A percentile compares a stretch with the other conserved stretches of the same genome.
Evolutionary conservation across 2,888 invertebrate species (phyloP).

Genomic region (Smittia sp.): DNA sequence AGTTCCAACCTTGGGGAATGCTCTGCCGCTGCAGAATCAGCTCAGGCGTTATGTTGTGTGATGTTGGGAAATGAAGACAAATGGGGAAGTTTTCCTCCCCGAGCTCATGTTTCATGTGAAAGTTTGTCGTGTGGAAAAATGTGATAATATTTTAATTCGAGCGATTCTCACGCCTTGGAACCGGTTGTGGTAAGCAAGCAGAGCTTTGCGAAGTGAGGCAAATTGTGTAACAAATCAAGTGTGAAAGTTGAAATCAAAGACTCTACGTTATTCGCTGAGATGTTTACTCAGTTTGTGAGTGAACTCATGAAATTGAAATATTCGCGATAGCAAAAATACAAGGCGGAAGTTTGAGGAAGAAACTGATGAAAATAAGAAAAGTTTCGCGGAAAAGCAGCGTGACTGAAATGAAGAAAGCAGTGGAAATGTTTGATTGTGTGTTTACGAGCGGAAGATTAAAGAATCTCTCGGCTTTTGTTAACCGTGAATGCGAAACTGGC

Average conservation of each 20-base stretch:
- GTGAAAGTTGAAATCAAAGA: too few species aligned
- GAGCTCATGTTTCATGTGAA: slow-evolving; percentile 9
- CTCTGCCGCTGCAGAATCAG: not conserved
- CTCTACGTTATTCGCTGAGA: too few species aligned
- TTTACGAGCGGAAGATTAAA: slow-evolving; percentile 41
- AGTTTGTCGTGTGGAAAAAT: slow-evolving; percentile 15
- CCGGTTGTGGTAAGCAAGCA: not conserved
- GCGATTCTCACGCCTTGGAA: not conserved
- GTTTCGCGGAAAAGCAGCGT: slow-evolving; percentile 16
- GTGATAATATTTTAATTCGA: slow-evolving; percentile 21
- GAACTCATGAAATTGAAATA: not conserved
- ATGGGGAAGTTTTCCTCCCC: not conserved
- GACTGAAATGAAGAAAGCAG: slow-evolving; percentile 29
- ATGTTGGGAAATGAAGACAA: not conserved
- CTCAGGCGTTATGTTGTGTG: slow-evolving; percentile 14
- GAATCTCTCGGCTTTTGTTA: slow-evolving; percentile 8
- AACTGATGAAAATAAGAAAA: slow-evolving; percentile 29
- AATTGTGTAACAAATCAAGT: too few species aligned
- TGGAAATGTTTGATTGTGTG: slow-evolving; percentile 40
- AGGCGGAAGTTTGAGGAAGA: not conserved
- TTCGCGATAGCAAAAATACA: not conserved
- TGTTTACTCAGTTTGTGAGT: too few species aligned
- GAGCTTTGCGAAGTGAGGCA: too few species aligned
- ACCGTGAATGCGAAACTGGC: too few species aligned
- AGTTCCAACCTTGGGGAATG: not conserved